Evolutionary conservation across 2,797 vertebrate genomes (phyloP), one percentile per base, ranked within the genome.

Genomic region (Glyptemys insculpta): DNA sequence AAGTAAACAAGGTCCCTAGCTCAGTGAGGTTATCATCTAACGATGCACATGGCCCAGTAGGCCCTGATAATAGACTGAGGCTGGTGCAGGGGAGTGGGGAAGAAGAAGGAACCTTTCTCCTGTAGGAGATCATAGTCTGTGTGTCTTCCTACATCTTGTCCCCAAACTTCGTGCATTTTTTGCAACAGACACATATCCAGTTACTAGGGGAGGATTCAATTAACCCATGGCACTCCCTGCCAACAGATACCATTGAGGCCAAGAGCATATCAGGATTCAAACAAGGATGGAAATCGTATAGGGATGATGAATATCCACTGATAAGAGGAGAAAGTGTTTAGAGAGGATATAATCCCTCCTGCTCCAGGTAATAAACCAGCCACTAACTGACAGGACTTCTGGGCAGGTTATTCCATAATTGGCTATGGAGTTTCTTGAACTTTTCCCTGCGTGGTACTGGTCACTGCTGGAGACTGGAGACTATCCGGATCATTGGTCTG

Each of bases 331-430:
- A 91, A 96, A 95, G 94, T 4, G 62, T 87, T 95, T 94, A 88
- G 93, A 90, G 54, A 84, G 92, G 84, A 79, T 49, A 92, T 91
- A 97, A 97, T 96, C 94, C 91, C 57, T 94, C 81, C 96, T 96
- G 97, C 52, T 96, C 81, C 91, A 82, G 91, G 85, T 95, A 96
- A 96, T 96, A 96, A 96, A 50, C 53, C 96, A 65, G 85, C 50
- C 93, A 87, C 87, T 94, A 89, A 94, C 84, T 96, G 95, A 94
- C 92, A 95, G 88, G 87, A 47, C 82, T 88, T 91, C 87, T 94
- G 91, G 92, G 89, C 81, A 93, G 85, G 83, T 85, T 88, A 27
- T 94, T 96, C 96, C 94, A 88, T 85, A 92, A 44, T 12, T 44
- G 68, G 14, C 37, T 27, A 74, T 23, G 37, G 21, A 21, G 10